These are phyloP conservation scores for Ormyrus labotus DNA, from an alignment of 2,888 invertebrate species.

Conservation along the genomic window DNA sequence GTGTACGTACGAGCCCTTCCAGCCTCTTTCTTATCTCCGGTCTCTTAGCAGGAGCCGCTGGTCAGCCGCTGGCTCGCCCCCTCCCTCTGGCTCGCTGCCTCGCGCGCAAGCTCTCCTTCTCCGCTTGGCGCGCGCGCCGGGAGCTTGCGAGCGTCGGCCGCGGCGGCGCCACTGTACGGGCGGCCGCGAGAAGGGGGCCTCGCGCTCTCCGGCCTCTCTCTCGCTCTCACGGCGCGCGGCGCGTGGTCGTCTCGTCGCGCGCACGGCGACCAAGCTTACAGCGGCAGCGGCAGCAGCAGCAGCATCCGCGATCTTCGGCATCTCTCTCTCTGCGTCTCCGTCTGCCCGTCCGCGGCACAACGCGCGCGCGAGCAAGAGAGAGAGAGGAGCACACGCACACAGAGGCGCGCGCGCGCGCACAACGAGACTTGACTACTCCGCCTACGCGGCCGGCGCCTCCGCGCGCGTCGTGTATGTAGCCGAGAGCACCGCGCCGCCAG, in stretches of 20 bases:
- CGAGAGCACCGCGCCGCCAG: constrained; percentile 70
- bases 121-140: constrained; percentile 46
- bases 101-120: constrained; percentile 45
- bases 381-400: too few species aligned
- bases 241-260: constrained; percentile 62
- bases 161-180: constrained; percentile 74
- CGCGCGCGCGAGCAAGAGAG: too few species aligned
- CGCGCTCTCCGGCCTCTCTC: constrained; percentile 44
- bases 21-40: constrained; percentile 42
- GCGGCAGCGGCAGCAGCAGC: constrained; percentile 61
- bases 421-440: constrained; percentile 62
- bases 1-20: constrained; percentile 38
- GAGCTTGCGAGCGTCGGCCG: constrained; percentile 67
- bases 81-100: constrained; percentile 40
- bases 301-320: constrained; percentile 73
- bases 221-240: constrained; percentile 55
- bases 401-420: too few species aligned
- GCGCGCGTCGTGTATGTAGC: constrained; percentile 43
- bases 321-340: constrained; percentile 56
- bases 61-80: constrained; percentile 20
- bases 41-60: constrained; percentile 34
- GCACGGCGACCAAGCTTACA: background rate
- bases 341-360: too few species aligned
- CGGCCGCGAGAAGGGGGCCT: background rate
- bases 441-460: constrained; percentile 70